phyloP scores from a whole-genome alignment of 2,888 invertebrate species.

The Apotomis betuletana region DNA sequence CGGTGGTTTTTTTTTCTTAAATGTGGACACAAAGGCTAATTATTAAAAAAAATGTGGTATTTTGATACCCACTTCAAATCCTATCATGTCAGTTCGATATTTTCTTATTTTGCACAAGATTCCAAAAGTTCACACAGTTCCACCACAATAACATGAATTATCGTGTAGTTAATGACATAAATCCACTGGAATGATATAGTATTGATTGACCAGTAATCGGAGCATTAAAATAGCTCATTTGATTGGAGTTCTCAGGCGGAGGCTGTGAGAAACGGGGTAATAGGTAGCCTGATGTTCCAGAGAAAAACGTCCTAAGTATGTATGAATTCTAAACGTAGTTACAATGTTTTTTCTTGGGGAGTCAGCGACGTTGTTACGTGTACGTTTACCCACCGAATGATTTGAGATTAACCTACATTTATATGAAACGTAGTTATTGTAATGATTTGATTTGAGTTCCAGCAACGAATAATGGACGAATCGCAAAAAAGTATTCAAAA shows the following conservation, averaged over 20 bases:
- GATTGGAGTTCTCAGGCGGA: conserved; percentile 73
- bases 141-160: conserved; percentile 50
- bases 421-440: conserved; percentile 8
- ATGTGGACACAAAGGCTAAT: too few relatives aligned
- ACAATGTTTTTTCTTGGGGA: neutral
- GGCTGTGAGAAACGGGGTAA: conserved; percentile 64
- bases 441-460: conserved; percentile 11
- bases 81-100: neutral
- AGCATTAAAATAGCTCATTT: conserved; percentile 70
- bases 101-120: conserved; percentile 14
- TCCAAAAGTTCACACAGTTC: conserved; percentile 38
- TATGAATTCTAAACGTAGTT: neutral
- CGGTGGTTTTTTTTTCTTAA: too few relatives aligned
- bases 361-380: conserved; percentile 24
- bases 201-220: conserved; percentile 65
- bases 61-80: too few relatives aligned
- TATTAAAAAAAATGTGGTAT: too few relatives aligned
- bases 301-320: neutral
- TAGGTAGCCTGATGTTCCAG: conserved; percentile 47
- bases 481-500: conserved; percentile 2
- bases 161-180: conserved; percentile 54
- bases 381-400: conserved; percentile 25
- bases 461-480: neutral
- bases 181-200: conserved; percentile 57
- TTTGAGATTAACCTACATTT: conserved; percentile 30